phyloP scores from a whole-genome alignment of 1,140 invertebrate species.

The Caenorhabditis elegans region WBcel235 BX284606.5:12822001-12822500 shows the following conservation, averaged over 20 bases:
- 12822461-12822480: slow-evolving; percentile 16
- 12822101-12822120: slow-evolving; percentile 30
- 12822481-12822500: slow-evolving; percentile 8
- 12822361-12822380: background rate
- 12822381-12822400: background rate
- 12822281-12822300: slow-evolving; percentile 29
- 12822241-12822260: slow-evolving; percentile 32
- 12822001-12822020: too few species aligned
- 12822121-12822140: slow-evolving; percentile 10
- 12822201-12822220: slow-evolving; percentile 28
- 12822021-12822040: too few species aligned
- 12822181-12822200: slow-evolving; percentile 32
- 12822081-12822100: slow-evolving; percentile 10
- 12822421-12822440: background rate
- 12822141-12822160: background rate
- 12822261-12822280: slow-evolving; percentile 32
- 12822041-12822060: background rate
- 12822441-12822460: background rate
- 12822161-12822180: slow-evolving; percentile 15
- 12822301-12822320: background rate
- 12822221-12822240: background rate
- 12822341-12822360: background rate
- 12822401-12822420: background rate
- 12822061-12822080: background rate
- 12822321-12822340: background rate